Evolutionary conservation across 2,797 vertebrate genomes (phyloP).

Genomic region (Parauchenoglanis ngamensis): DNA sequence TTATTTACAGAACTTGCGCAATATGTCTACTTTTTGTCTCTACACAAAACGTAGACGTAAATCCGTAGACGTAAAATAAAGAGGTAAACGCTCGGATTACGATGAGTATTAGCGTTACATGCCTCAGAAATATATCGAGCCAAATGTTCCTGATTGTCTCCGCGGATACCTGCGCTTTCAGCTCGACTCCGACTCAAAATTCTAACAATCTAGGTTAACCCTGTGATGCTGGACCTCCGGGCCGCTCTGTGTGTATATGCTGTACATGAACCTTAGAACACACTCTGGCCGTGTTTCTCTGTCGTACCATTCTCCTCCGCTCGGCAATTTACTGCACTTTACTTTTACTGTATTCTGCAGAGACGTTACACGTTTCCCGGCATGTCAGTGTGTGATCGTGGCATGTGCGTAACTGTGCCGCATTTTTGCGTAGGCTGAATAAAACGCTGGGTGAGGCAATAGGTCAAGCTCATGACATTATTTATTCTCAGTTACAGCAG

Average conservation of each 20-base stretch:
- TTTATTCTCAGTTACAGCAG: neutral
- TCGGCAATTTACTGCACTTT: neutral
- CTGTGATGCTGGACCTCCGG: neutral
- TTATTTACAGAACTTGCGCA: neutral
- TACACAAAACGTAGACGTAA: too few relatives aligned
- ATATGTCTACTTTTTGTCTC: too few relatives aligned
- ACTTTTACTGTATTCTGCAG: neutral
- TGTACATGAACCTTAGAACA: neutral
- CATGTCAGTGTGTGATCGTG: neutral
- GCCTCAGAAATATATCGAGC: neutral
- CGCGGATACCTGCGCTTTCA: neutral
- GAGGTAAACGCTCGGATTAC: too few relatives aligned
- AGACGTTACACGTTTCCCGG: neutral
- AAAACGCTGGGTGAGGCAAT: slow-evolving; percentile 26
- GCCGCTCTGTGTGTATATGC: neutral
- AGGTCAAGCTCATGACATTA: slow-evolving; percentile 22
- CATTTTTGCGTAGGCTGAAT: slow-evolving; percentile 37
- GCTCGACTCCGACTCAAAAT: neutral
- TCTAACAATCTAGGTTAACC: neutral
- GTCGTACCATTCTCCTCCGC: neutral
- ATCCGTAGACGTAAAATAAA: too few relatives aligned
- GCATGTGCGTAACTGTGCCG: slow-evolving; percentile 15
- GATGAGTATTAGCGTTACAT: neutral
- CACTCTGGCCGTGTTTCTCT: neutral
- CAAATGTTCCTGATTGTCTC: neutral